Conservation (phyloP, 2,113 vertebrate species). For the Xyliphius kryptos region DNA sequence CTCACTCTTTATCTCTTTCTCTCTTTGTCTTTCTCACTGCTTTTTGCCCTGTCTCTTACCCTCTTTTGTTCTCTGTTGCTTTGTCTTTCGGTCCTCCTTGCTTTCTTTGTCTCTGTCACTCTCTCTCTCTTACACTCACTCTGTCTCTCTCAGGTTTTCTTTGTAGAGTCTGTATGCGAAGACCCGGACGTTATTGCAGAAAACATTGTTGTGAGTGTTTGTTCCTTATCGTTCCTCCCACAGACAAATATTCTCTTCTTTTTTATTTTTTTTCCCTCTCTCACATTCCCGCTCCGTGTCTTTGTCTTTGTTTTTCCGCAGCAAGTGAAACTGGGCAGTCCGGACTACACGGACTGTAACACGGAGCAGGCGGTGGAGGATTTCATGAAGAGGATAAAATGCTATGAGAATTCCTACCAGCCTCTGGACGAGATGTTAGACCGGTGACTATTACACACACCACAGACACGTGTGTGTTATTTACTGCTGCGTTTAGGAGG, state of each 20-base stretch:
- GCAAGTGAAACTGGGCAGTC: constrained; percentile 97
- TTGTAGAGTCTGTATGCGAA: constrained; percentile 94
- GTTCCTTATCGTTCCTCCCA: background rate
- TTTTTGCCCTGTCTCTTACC: too few species aligned
- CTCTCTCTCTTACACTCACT: too few species aligned
- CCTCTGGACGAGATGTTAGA: constrained; percentile 85
- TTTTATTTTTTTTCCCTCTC: too few species aligned
- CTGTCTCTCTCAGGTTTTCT: constrained; percentile 98
- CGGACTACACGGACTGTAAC: constrained; percentile 88
- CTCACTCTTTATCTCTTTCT: too few species aligned
- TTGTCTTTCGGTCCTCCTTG: too few species aligned
- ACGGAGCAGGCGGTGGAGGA: constrained; percentile 90
- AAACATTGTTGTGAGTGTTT: constrained; percentile 87
- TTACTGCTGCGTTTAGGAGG: too few species aligned
- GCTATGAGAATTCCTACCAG: constrained; percentile 91
- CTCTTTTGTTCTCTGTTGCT: too few species aligned
- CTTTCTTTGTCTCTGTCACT: too few species aligned
- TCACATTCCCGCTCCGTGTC: accelerated
- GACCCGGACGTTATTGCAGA: constrained; percentile 93
- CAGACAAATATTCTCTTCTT: too few species aligned
- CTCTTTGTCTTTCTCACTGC: too few species aligned
- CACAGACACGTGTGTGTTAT: background rate
- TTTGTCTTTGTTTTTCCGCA: constrained; percentile 52
- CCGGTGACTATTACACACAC: constrained; percentile 63
- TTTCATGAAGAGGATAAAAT: constrained; percentile 95